Conservation (phyloP, 2,888 invertebrate genomes). For the Adineta ricciae region DNA sequence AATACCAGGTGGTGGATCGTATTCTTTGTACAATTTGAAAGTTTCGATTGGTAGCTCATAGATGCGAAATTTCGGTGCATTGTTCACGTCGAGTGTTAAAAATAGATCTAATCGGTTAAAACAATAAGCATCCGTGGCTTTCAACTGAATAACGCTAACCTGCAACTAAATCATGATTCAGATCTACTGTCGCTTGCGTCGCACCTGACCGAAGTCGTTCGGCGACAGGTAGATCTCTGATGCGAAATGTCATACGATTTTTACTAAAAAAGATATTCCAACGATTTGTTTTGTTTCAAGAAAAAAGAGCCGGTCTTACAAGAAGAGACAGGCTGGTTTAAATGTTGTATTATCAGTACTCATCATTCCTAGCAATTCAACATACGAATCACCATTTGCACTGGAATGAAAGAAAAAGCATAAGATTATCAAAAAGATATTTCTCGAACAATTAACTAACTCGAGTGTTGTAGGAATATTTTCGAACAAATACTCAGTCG, state of each 20-base stretch:
- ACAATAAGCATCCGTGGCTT: too few relatives aligned
- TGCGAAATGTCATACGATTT: background rate
- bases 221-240: background rate
- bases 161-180: conserved; percentile 71
- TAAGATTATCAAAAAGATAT: background rate
- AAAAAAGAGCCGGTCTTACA: background rate
- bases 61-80: conserved; percentile 29
- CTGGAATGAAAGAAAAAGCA: conserved; percentile 59
- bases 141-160: conserved; percentile 38
- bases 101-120: conserved; percentile 59
- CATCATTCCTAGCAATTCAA: conserved; percentile 74
- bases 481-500: background rate
- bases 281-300: background rate
- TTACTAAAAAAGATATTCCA: conserved; percentile 7
- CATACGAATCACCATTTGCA: conserved; percentile 79
- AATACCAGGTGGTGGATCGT: background rate
- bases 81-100: conserved; percentile 59
- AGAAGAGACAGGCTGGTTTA: conserved; percentile 34
- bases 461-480: background rate
- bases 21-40: conserved; percentile 28
- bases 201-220: background rate
- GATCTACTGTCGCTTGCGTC: conserved; percentile 58
- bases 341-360: conserved; percentile 36
- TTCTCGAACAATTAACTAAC: background rate
- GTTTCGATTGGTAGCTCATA: conserved; percentile 28